phyloP scores from a whole-genome alignment of 2,888 invertebrate species.

The Oscheius sp. region DNA sequence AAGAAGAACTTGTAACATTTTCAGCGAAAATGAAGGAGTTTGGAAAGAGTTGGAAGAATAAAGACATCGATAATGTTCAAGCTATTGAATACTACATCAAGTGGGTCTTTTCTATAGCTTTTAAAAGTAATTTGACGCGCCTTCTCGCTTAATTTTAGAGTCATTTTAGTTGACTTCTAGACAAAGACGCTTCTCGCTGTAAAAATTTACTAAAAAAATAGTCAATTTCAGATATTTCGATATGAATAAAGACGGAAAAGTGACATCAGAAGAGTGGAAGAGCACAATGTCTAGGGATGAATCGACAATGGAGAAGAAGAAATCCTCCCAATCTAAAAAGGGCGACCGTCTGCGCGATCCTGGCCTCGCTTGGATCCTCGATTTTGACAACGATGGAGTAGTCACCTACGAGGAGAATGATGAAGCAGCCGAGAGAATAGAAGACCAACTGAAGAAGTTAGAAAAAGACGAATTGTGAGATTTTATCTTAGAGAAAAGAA shows the following conservation, averaged over 20 bases:
- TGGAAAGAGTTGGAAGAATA: conserved; percentile 68
- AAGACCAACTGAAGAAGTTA: conserved; percentile 26
- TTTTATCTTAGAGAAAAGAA: not conserved
- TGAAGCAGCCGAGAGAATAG: conserved; percentile 45
- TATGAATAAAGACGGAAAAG: conserved; percentile 56
- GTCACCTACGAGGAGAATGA: conserved; percentile 55
- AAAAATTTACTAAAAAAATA: not conserved
- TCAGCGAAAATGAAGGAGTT: conserved; percentile 63
- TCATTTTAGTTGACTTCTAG: too few species aligned
- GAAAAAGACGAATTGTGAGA: conserved; percentile 14
- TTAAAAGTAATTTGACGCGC: not conserved
- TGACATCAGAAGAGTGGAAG: conserved; percentile 55
- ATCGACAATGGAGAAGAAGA: conserved; percentile 45
- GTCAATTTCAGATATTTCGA: conserved; percentile 69
- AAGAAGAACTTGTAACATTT: conserved; percentile 57
- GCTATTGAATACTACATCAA: conserved; percentile 67
- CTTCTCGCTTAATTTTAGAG: too few species aligned
- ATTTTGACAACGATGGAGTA: conserved; percentile 69
- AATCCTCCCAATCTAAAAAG: conserved; percentile 36
- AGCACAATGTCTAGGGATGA: conserved; percentile 58
- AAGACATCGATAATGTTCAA: conserved; percentile 65
- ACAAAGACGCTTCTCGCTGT: not conserved
- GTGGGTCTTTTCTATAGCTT: conserved; percentile 31
- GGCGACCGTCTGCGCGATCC: conserved; percentile 66
- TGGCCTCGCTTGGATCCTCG: conserved; percentile 68